Conservation (phyloP, 2,888 invertebrate species). For the Oeneis ivallda region DNA sequence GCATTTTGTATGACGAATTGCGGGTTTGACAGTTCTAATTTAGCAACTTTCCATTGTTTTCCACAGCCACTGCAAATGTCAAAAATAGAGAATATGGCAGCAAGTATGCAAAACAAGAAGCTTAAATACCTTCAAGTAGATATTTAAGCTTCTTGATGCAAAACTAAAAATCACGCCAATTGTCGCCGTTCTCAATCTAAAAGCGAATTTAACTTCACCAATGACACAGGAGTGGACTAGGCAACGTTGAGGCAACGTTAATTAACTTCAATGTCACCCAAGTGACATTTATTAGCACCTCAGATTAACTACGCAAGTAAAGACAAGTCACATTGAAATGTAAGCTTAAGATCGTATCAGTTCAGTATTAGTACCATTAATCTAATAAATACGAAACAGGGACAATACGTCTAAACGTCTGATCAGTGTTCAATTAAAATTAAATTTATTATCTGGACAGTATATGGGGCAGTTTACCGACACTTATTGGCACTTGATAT, state of each 20-base stretch:
- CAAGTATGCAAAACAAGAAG: too few relatives aligned
- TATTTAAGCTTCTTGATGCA: too few relatives aligned
- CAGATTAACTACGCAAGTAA: conserved; percentile 3
- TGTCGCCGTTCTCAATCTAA: neutral
- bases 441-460: conserved; percentile 45
- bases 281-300: conserved; percentile 15
- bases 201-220: neutral
- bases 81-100: too few relatives aligned
- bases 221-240: neutral
- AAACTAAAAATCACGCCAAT: too few relatives aligned
- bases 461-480: neutral
- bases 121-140: too few relatives aligned
- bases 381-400: conserved; percentile 13
- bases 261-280: conserved; percentile 11
- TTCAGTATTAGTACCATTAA: conserved; percentile 13
- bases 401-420: conserved; percentile 14
- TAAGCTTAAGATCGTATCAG: conserved; percentile 8
- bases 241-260: neutral
- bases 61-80: too few relatives aligned
- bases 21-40: too few relatives aligned
- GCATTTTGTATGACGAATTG: too few relatives aligned
- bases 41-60: too few relatives aligned
- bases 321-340: conserved; percentile 4
- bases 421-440: conserved; percentile 40
- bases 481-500: conserved; percentile 4